These are phyloP conservation scores for Microtus pennsylvanicus DNA, from an alignment of 2,113 vertebrate genomes.

Conservation along the genomic window DNA sequence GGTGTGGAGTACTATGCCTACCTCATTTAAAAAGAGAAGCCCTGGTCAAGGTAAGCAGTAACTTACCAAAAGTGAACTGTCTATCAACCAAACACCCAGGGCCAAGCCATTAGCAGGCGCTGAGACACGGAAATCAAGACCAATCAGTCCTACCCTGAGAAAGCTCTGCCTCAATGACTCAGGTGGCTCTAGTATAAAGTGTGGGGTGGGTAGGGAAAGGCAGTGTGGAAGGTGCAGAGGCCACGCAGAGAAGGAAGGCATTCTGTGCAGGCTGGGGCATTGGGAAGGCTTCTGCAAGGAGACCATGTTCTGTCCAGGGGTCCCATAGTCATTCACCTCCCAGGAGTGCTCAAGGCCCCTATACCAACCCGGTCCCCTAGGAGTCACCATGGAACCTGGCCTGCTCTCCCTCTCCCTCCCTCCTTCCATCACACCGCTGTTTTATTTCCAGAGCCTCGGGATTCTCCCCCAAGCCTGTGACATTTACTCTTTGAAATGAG, in stretches of 20 bases:
- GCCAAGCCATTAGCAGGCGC: background rate
- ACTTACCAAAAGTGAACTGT: background rate
- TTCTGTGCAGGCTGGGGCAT: background rate
- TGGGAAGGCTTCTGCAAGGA: background rate
- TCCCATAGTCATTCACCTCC: background rate
- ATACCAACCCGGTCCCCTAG: background rate
- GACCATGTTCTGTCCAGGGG: background rate
- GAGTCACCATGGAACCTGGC: background rate
- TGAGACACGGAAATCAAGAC: background rate
- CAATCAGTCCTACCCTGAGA: background rate
- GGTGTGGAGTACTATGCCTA: too few species aligned
- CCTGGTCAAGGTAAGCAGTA: background rate
- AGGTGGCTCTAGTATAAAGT: background rate
- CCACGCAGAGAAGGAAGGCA: background rate
- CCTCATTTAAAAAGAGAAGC: background rate
- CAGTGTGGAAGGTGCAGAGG: background rate
- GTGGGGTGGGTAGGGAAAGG: background rate
- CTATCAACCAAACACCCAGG: too few species aligned
- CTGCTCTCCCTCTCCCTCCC: background rate
- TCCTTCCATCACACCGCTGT: background rate
- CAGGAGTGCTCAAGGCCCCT: background rate
- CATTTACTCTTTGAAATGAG: constrained; percentile 73
- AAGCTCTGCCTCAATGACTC: background rate
- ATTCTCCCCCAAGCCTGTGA: constrained; percentile 40
- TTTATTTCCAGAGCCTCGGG: constrained; percentile 64